A percentile compares a stretch with the other conserved stretches of the same genome.
These are phyloP conservation scores for Hydriomena furcata DNA, from an alignment of 2,888 invertebrate genomes.

Conservation along the genomic window DNA sequence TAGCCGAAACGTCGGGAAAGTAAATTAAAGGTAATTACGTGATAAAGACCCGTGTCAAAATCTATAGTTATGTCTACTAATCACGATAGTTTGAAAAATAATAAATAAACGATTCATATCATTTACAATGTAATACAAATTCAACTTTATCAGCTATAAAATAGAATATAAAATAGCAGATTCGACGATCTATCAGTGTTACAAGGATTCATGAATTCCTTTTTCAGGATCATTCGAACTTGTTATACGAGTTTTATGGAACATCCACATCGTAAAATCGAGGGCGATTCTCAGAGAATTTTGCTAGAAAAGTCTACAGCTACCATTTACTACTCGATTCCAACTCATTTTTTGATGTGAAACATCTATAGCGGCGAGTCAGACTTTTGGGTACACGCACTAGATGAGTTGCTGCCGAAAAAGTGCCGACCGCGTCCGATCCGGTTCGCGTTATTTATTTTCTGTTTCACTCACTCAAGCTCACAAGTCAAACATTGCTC, in stretches of 20 bases:
- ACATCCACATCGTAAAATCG: conserved; percentile 24
- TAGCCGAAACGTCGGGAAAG: no score
- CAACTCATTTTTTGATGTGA: not conserved
- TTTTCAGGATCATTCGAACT: conserved; percentile 20
- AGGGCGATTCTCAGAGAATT: conserved; percentile 20
- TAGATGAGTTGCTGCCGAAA: no score
- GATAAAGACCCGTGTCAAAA: no score
- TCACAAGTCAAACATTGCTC: no score
- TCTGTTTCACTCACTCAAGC: no score
- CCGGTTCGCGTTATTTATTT: no score
- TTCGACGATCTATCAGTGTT: conserved; percentile 24
- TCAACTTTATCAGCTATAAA: conserved; percentile 4
- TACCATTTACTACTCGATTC: not conserved
- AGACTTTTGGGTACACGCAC: not conserved
- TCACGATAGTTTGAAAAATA: no score
- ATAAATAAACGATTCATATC: no score
- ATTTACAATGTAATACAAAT: no score
- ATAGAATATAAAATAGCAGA: conserved; percentile 4
- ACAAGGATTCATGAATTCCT: conserved; percentile 21
- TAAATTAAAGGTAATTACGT: no score
- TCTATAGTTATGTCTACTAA: no score
- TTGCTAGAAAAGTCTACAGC: not conserved
- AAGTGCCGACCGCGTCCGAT: no score
- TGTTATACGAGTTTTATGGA: conserved; percentile 32
- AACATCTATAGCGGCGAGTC: not conserved